phyloP scores from a whole-genome alignment of 2,113 vertebrate genomes.

The Paradisaea rubra region DNA sequence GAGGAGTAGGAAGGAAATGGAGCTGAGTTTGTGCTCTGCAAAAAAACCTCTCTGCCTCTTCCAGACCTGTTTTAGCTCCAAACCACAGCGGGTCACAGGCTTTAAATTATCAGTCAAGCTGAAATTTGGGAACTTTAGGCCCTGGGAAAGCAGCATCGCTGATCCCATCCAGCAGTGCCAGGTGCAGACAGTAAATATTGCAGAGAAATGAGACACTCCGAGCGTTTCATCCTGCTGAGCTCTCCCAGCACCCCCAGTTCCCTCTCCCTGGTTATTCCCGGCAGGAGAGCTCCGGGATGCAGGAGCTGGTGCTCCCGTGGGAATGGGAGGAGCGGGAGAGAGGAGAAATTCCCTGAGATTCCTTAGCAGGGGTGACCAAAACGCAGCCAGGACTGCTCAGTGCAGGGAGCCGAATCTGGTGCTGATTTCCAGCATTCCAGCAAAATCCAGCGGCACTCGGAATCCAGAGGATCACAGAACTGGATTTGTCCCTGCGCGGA shows the following conservation, averaged over 20 bases:
- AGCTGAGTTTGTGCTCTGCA: neutral
- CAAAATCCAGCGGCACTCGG: neutral
- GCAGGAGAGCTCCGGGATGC: neutral
- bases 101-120: neutral
- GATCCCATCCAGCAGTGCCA: neutral
- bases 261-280: neutral
- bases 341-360: neutral
- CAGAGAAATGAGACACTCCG: neutral
- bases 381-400: neutral
- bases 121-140: neutral
- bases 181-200: neutral
- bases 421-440: neutral
- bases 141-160: neutral
- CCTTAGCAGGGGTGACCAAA: neutral
- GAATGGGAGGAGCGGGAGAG: neutral
- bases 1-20: neutral
- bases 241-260: neutral
- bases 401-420: fast-evolving
- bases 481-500: fast-evolving
- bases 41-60: neutral
- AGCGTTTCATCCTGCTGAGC: neutral
- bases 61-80: neutral
- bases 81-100: neutral
- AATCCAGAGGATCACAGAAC: fast-evolving
- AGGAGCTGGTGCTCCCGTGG: neutral